Evolutionary conservation across 2,113 vertebrate species (phyloP).

Genomic region (Bothrops jararaca): DNA sequence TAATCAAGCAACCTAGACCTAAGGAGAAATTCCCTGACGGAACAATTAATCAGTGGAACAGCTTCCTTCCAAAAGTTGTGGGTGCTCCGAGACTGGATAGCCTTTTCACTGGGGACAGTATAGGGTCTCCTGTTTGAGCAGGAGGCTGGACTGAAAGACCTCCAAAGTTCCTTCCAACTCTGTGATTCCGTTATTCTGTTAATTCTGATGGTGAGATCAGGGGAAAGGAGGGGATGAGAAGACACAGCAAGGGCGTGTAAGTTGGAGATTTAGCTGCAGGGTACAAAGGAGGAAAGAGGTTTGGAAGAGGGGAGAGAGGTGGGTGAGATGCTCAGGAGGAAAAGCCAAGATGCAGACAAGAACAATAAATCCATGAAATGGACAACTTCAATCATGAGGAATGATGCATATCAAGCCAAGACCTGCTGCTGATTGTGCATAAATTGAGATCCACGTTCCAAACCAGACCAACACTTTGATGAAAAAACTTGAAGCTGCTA

Average conservation of each 20-base stretch:
- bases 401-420: background rate
- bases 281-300: background rate
- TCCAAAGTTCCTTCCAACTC: background rate
- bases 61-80: background rate
- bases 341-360: background rate
- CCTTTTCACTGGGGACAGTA: background rate
- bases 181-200: background rate
- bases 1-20: background rate
- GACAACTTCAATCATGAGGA: background rate
- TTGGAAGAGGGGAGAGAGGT: background rate
- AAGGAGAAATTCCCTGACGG: background rate
- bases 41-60: background rate
- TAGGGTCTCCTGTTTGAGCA: background rate
- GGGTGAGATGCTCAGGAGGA: background rate
- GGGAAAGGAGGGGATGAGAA: background rate
- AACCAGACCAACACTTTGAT: background rate
- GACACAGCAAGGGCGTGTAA: background rate
- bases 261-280: background rate
- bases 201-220: background rate
- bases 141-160: background rate
- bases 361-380: background rate
- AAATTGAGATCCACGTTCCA: background rate
- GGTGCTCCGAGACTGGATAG: background rate
- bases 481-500: background rate
- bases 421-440: background rate